Evolutionary conservation across 1,140 invertebrate genomes (phyloP), one percentile per base, ranked within the genome.

Genomic region (Magallana ariakensis): DNA sequence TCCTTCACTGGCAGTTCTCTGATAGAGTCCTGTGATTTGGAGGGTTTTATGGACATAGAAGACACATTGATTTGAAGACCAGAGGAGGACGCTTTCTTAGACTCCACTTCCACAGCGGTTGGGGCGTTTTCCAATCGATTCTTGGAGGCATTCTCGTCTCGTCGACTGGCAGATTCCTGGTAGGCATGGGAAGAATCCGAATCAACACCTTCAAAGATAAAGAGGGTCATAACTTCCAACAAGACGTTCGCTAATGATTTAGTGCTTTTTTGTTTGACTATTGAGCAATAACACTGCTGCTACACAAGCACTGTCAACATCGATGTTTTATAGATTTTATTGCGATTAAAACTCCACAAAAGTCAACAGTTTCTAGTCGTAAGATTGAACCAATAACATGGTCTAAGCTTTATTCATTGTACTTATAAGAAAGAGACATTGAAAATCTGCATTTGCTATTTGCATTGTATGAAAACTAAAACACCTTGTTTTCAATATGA

Each of bases 181-280:
- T 26, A 84, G 15, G 53, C 53, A 60, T 58, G 82, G 15, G 82
- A 84, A 22, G 82, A 84, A 56, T 84, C 82, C 2, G 82, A 84
- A 15, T 84, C 82, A 10, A 60, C 82, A 19, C 82, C 82, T 84
- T 22, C 53, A 84, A 84, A 19, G 2, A 6, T n/a, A 16, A 26
- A 81, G 15, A 81, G 19, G 33, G 33, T 46, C 33, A 46, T 46
- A 46, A 46, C 33, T 46, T 46, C 5, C 33, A 46, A 46, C 33
- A 46, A 46, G 33, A 46, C 2, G 33, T 46, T 46, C 33, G 5
- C 33, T 46, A 46, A 46, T 46, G 33, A 46, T 46, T 46, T 46
- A 5, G 33, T 46, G 33, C 33, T 46, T 46, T 46, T 46, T 46
- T 46, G 33, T 46, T 46, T 46, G 33, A 46, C 33, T 46, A 46